Evolutionary conservation across 2,113 vertebrate genomes (phyloP).

Genomic region (Malurus cyaneus): DNA sequence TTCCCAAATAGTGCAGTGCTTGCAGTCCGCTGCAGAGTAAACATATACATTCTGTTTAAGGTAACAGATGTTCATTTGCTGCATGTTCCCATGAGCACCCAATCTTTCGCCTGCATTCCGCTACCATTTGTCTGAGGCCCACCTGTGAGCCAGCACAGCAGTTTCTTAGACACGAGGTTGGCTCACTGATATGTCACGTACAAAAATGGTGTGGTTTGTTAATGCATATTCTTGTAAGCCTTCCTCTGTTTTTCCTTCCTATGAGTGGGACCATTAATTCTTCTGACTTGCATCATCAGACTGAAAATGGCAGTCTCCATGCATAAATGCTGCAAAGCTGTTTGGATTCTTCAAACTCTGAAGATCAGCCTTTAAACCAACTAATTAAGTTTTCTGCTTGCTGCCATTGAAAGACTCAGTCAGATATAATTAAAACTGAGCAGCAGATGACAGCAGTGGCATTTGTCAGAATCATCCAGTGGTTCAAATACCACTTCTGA

Average conservation of each 20-base stretch:
- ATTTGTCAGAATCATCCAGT: conserved; percentile 91
- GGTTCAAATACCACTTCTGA: conserved; percentile 93
- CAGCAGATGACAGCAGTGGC: conserved; percentile 88
- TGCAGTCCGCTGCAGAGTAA: conserved; percentile 29
- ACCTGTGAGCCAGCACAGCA: conserved; percentile 48
- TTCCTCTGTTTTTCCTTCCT: background rate
- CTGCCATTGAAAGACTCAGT: conserved; percentile 80
- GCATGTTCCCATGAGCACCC: conserved; percentile 6
- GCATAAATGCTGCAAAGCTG: conserved; percentile 45
- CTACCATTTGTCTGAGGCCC: conserved; percentile 48
- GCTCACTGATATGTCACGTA: background rate
- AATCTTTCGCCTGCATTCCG: conserved; percentile 8
- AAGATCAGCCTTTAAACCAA: conserved; percentile 68
- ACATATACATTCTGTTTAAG: conserved; percentile 25
- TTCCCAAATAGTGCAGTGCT: conserved; percentile 23
- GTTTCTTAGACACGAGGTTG: background rate
- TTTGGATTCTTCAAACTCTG: conserved; percentile 60
- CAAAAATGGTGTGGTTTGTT: background rate
- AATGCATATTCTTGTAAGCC: background rate
- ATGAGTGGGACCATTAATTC: background rate
- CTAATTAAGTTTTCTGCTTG: conserved; percentile 90
- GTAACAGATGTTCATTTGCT: conserved; percentile 60
- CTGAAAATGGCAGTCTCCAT: background rate
- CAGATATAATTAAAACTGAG: conserved; percentile 93
- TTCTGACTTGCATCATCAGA: background rate